Conservation (phyloP, 2,113 vertebrate species). For the Epinephelus fuscoguttatus region DNA sequence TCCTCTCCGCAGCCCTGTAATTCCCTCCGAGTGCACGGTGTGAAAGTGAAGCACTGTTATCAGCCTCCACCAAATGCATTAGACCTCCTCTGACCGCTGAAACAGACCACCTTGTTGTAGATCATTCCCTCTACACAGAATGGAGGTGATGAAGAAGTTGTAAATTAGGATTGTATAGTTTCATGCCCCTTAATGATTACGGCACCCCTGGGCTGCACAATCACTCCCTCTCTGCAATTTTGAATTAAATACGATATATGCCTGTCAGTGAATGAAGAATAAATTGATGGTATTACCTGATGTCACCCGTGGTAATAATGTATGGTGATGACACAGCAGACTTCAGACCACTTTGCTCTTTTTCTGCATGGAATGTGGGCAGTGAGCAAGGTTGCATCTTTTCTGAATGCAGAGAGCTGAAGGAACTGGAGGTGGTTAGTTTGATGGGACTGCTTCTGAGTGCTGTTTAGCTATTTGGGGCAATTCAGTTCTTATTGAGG, state of each 20-base stretch:
- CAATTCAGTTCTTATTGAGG: not conserved
- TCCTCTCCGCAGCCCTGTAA: constrained; percentile 78
- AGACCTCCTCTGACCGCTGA: constrained; percentile 78
- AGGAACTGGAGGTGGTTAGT: constrained; percentile 8
- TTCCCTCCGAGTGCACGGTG: constrained; percentile 78
- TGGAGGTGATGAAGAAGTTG: constrained; percentile 73
- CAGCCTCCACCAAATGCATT: constrained; percentile 81
- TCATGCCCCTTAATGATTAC: constrained; percentile 75
- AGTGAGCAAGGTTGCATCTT: constrained; percentile 54
- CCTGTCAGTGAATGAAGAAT: constrained; percentile 65
- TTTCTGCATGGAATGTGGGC: constrained; percentile 51
- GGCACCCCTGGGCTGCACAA: constrained; percentile 65
- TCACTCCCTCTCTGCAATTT: constrained; percentile 62
- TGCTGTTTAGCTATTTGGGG: constrained; percentile 28
- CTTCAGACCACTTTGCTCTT: constrained; percentile 61
- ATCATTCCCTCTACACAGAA: constrained; percentile 71
- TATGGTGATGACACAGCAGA: constrained; percentile 65
- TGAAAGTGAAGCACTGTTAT: constrained; percentile 82
- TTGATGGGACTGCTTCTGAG: constrained; percentile 24
- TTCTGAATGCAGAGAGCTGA: constrained; percentile 34
- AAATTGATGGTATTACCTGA: constrained; percentile 71
- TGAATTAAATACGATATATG: constrained; percentile 69
- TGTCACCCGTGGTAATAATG: constrained; percentile 70
- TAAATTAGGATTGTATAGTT: constrained; percentile 79
- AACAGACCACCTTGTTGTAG: constrained; percentile 75